These are phyloP conservation scores for Plagiodera versicolora DNA, from an alignment of 2,888 invertebrate species.

Conservation along the genomic window DNA sequence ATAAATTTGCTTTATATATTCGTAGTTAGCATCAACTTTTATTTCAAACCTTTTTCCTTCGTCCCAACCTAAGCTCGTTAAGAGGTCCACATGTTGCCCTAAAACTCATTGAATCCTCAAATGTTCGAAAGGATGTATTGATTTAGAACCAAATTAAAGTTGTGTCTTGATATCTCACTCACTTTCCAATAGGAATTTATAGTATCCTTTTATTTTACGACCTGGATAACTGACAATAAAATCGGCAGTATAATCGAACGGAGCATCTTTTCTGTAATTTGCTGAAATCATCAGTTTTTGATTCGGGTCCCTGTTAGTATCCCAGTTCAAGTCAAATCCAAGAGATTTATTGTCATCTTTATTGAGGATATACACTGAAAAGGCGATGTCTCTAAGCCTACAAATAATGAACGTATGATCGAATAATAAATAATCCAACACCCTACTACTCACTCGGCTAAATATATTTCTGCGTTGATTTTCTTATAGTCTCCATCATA, in stretches of 20 bases:
- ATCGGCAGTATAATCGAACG: conserved; percentile 66
- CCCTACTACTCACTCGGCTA: conserved; percentile 68
- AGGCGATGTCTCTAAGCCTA: conserved; percentile 74
- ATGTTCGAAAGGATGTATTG: neutral
- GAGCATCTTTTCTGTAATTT: conserved; percentile 63
- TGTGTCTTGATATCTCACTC: conserved; percentile 27
- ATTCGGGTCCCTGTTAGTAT: conserved; percentile 80
- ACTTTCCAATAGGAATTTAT: conserved; percentile 63
- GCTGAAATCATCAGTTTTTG: conserved; percentile 68
- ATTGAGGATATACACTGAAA: conserved; percentile 66
- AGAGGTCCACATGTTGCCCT: conserved; percentile 55
- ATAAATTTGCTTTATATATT: conserved; percentile 57
- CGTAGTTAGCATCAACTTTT: conserved; percentile 63
- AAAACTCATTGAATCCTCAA: neutral
- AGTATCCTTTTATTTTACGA: conserved; percentile 69
- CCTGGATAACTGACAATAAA: conserved; percentile 75
- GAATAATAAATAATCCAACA: conserved; percentile 8
- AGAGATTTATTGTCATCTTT: conserved; percentile 65
- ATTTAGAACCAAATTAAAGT: conserved; percentile 10
- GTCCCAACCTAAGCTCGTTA: conserved; percentile 70
- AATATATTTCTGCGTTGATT: conserved; percentile 70
- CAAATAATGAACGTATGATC: conserved; percentile 17
- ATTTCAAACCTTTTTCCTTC: conserved; percentile 65
- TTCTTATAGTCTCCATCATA: conserved; percentile 68
- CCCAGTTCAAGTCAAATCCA: conserved; percentile 79